Evolutionary conservation across 2,888 invertebrate genomes (phyloP).

Genomic region (Stenolophus ochropezus): DNA sequence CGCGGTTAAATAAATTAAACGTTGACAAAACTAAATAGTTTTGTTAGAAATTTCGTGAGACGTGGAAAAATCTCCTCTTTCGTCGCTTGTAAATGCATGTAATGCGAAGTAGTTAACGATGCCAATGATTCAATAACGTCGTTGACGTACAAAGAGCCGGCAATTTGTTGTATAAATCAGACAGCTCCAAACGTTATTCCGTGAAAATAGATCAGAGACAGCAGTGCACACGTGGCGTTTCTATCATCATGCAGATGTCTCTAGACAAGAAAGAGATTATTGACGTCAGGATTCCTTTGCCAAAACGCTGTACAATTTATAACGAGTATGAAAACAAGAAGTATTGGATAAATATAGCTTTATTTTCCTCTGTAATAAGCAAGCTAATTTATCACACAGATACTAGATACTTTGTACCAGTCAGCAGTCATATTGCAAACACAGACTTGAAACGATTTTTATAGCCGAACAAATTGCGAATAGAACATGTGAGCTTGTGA

Average conservation of each 20-base stretch:
- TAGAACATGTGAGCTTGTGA: slow-evolving; percentile 21
- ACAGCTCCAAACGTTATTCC: background rate
- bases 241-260: slow-evolving; percentile 25
- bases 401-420: slow-evolving; percentile 38
- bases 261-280: slow-evolving; percentile 19
- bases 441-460: slow-evolving; percentile 43
- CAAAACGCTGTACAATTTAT: slow-evolving; percentile 48
- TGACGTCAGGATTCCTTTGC: slow-evolving; percentile 41
- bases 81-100: background rate
- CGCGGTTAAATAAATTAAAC: no score
- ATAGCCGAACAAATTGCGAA: slow-evolving; percentile 20
- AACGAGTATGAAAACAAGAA: slow-evolving; percentile 32
- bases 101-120: background rate
- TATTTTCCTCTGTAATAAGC: slow-evolving; percentile 49
- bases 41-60: no score
- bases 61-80: background rate
- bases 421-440: slow-evolving; percentile 19
- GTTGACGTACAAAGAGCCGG: background rate
- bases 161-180: slow-evolving; percentile 19
- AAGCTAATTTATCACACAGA: slow-evolving; percentile 39
- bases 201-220: slow-evolving; percentile 24
- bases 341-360: slow-evolving; percentile 37
- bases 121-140: background rate
- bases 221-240: slow-evolving; percentile 33
- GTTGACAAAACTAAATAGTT: no score